Evolutionary conservation across 2,888 invertebrate species (phyloP).

Genomic region (Trichopoda pennipes): DNA sequence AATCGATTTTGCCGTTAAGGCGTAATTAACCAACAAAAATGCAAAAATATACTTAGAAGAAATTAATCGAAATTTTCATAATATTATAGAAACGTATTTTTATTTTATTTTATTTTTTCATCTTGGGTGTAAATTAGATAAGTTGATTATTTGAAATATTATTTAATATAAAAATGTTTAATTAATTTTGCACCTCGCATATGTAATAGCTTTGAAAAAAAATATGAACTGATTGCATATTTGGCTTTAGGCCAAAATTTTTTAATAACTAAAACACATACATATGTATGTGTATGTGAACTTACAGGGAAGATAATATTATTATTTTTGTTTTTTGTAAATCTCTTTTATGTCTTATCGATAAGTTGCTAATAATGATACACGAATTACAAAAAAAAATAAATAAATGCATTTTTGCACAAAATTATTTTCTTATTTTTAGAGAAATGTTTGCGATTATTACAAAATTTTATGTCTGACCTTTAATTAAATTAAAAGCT

Average conservation of each 20-base stretch:
- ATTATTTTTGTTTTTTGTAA: constrained; percentile 53
- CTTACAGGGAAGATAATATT: constrained; percentile 3
- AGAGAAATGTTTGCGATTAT: constrained; percentile 20
- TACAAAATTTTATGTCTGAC: background rate
- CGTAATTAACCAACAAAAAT: no score
- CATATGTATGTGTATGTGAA: constrained; percentile 9
- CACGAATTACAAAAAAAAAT: constrained; percentile 12
- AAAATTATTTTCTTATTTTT: background rate
- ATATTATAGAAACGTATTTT: no score
- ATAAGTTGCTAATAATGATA: constrained; percentile 39
- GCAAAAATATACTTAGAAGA: no score
- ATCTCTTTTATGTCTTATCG: constrained; percentile 63
- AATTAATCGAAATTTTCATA: no score
- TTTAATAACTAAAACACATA: constrained; percentile 39
- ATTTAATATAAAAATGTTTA: constrained; percentile 28
- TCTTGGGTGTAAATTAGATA: background rate
- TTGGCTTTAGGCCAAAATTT: constrained; percentile 63
- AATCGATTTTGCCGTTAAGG: no score
- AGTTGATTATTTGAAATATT: constrained; percentile 15
- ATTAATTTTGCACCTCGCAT: constrained; percentile 42
- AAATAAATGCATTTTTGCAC: constrained; percentile 49
- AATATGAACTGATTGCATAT: constrained; percentile 19
- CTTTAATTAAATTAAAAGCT: background rate
- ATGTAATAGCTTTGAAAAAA: constrained; percentile 39
- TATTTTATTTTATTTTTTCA: no score